Base-by-base conservation (phyloP, 2,888 invertebrate genomes). In the Hydroisotoma schaefferi region DNA sequence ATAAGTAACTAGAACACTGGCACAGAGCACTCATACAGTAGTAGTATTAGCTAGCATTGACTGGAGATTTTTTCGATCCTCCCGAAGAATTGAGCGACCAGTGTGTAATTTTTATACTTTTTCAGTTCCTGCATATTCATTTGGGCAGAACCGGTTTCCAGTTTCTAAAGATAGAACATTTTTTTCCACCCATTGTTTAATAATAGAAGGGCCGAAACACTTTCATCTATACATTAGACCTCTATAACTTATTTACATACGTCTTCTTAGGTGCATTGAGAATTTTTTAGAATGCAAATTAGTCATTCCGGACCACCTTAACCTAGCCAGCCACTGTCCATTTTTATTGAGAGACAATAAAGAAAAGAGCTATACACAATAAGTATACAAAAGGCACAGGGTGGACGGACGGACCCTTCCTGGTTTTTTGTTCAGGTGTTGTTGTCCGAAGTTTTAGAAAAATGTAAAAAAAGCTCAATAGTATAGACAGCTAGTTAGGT, bases 301-400 rank as follows among this genome's bases (percentile, higher is more conserved):
- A 67, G 67, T 60, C 52, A 62, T 63, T 52, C 65, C 67, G n/a
- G n/a, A n/a, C n/a, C n/a, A n/a, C n/a, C n/a, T n/a, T n/a, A n/a
- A n/a, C n/a, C n/a, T n/a, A n/a, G n/a, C n/a, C n/a, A n/a, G 60
- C 60, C 61, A 69, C 59, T 69, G 67, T 65, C 69, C 69, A 69
- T 67, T 69, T 59, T 65, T 65, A 57, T 63, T 40, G 18, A 15
- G 40, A 43, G 37, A 44, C 53, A 57, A 33, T 38, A 40, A 22
- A n/a, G n/a, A n/a, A n/a, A n/a, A n/a, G n/a, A n/a, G n/a, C 20
- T 15, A 2, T 18, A 26, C 26, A 27, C 25, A 54, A 2, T 6
- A 22, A 53, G 23, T 8, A 40, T 49, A 29, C 12, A 55, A 56
- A 55, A 60, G 33, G 40, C n/a, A 44, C 29, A 49, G 51, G 54